Base-by-base conservation (phyloP, 2,888 invertebrate species). In the Brachyptera putata region DNA sequence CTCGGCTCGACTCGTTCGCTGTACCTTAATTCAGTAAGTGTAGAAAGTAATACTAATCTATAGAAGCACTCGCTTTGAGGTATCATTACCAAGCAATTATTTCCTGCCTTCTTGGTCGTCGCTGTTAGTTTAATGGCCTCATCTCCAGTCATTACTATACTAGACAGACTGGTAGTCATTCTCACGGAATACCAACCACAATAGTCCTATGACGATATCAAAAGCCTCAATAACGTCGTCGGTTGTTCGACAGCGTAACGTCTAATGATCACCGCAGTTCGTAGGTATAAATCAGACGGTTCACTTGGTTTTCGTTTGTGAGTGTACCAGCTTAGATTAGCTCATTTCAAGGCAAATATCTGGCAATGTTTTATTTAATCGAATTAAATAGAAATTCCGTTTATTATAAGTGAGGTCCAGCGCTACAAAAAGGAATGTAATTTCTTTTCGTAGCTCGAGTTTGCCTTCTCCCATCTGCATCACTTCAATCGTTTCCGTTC, bases 351-450 rank as follows among this genome's bases (percentile, higher is more conserved):
- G 53, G 36, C 53, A 53, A 36, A 53, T 53, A 53, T 53, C 34
- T 53, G 53, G 34, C 53, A 53, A 53, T 53, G 57, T 48, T 61
- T 61, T 61, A 61, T 55, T 58, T 58, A 61, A 61, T 61, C 61
- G 61, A 61, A 58, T 61, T 61, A 61, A 61, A 61, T 48, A 48
- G 55, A 61, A 58, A 61, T 58, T 61, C 61, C 61, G 67, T 68
- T 71, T 53, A 53, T 53, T 18, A 53, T 53, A 53, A 53, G 53
- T 53, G 53, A 53, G 53, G 53, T 53, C 53, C 53, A 53, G 53
- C 22, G 11, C 18, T 25, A 50, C 34, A 53, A 34, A 53, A 53
- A 53, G 53, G 53, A 53, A 53, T 53, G 34, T 36, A 13, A 53
- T 34, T 53, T 53, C 24, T 24, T 53, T 53, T 36, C 53, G 16